phyloP scores from a whole-genome alignment of 2,888 invertebrate species.

The Corbicula japonica region DNA sequence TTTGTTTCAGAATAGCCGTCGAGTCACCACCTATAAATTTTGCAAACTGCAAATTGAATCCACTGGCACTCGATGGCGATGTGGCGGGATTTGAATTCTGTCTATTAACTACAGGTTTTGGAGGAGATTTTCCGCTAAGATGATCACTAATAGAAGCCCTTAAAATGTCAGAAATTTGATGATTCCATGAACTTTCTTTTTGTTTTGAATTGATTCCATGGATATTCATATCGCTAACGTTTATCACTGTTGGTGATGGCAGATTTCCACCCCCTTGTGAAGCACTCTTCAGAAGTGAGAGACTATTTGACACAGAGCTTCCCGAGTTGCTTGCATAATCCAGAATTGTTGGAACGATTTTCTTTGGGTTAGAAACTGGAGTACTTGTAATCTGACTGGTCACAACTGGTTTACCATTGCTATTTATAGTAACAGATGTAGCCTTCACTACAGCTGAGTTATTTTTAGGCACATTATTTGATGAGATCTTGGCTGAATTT shows the following conservation, averaged over 20 bases:
- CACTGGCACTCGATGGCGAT: constrained; percentile 13
- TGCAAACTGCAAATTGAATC: constrained; percentile 71
- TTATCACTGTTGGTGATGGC: constrained; percentile 17
- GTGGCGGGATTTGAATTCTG: constrained; percentile 37
- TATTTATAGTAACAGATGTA: constrained; percentile 6
- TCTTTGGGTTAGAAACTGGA: constrained; percentile 31
- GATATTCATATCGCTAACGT: constrained; percentile 29
- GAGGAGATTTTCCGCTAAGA: constrained; percentile 17
- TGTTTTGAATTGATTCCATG: constrained; percentile 39
- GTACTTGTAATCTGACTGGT: constrained; percentile 26
- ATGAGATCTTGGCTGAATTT: constrained; percentile 19
- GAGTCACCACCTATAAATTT: constrained; percentile 59
- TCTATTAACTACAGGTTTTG: constrained; percentile 35
- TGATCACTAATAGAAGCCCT: constrained; percentile 59
- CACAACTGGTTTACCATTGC: constrained; percentile 22
- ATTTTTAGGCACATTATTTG: constrained; percentile 30
- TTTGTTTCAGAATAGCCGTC: constrained; percentile 4
- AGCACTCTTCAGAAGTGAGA: constrained; percentile 2
- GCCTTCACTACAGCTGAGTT: constrained; percentile 26
- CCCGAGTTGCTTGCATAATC: constrained; percentile 59
- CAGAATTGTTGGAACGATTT: constrained; percentile 58
- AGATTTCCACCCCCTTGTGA: neutral
- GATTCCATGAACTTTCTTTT: constrained; percentile 65
- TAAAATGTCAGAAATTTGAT: constrained; percentile 70
- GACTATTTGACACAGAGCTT: constrained; percentile 13